Base-by-base conservation (phyloP, 2,797 vertebrate genomes). In the Nothura maculosa region DNA sequence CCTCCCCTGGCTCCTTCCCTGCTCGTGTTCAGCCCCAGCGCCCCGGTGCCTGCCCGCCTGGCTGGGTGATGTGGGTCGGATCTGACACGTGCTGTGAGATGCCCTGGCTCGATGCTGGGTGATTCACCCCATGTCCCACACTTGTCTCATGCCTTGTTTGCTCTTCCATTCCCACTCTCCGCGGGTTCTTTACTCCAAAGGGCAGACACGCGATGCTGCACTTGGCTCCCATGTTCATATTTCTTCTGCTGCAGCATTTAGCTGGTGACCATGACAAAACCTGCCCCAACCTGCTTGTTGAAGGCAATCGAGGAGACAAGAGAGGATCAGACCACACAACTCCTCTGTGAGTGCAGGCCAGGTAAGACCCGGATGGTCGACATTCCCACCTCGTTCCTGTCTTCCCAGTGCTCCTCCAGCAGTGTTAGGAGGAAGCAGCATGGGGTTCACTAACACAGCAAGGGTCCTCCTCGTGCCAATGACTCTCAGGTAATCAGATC, bases 381-480 rank as follows among this genome's bases (percentile, higher is more conserved):
- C 7, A 30, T 7, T 14, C 30, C 30, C 25, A 30, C 19, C 25
- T 80, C 36, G 36, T 74, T 74, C 24, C 34, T 73, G 38, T 66
- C 34, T 72, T 18, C 16, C 3, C 38, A 0, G 0, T 28, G 47
- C 19, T 73, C 22, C 40, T 80, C 20, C 45, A 22, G 22, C 20
- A 84, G 60, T 48, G 12, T 14, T 36, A 57, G 34, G 4, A 13
- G 10, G 12, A 68, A 57, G 43, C 61, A 74, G 24, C 40, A 36
- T 13, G 45, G 66, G 22, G 36, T 32, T 17, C n/a, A 36, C 32
- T 28, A 28, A 24, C 25, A 6, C 13, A 72, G 0, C 20, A 52
- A 28, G 28, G 38, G 3, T 61, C 66, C 50, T 77, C 17, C 57
- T 86, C 62, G 10, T 40, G 47, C 43, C 36, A 36, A 38, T 14